Evolutionary conservation across 2,797 vertebrate species (phyloP).

Genomic region (Argentina silus): DNA sequence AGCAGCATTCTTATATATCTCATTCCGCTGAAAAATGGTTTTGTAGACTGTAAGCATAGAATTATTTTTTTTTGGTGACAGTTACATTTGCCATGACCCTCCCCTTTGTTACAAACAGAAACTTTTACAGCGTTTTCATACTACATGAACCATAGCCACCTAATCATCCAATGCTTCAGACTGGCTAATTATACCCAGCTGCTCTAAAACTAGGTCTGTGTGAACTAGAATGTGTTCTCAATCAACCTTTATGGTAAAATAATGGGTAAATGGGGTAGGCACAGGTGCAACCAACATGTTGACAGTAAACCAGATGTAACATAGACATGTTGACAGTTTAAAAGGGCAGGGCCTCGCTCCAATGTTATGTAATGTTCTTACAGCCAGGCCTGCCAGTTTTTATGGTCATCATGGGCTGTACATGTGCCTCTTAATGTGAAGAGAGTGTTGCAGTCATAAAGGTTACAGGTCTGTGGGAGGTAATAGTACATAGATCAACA

Average conservation of each 20-base stretch:
- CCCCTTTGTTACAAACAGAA: not conserved
- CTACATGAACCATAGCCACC: not conserved
- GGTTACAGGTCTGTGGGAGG: slow-evolving; percentile 62
- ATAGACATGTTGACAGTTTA: slow-evolving; percentile 23
- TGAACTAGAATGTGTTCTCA: not conserved
- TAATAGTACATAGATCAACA: slow-evolving; percentile 70
- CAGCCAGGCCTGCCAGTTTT: slow-evolving; percentile 24
- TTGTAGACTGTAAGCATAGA: no score
- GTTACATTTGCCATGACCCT: no score
- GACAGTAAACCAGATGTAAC: not conserved
- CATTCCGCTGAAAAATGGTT: no score
- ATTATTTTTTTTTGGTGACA: no score
- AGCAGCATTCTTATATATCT: no score
- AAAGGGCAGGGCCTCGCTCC: slow-evolving; percentile 39
- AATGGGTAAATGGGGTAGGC: not conserved
- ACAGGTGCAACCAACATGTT: not conserved
- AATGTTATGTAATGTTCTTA: slow-evolving; percentile 46
- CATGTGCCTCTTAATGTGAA: slow-evolving; percentile 23
- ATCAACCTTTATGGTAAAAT: not conserved
- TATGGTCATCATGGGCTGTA: slow-evolving; percentile 36
- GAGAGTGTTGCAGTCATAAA: slow-evolving; percentile 14
- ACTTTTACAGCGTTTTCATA: not conserved
- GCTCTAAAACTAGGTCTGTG: not conserved
- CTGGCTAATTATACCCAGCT: not conserved
- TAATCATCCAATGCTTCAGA: not conserved